A percentile compares a stretch with the other conserved stretches of the same genome.
Evolutionary conservation across 2,888 invertebrate species (phyloP).

Genomic region (Shargacucullia verbasci): DNA sequence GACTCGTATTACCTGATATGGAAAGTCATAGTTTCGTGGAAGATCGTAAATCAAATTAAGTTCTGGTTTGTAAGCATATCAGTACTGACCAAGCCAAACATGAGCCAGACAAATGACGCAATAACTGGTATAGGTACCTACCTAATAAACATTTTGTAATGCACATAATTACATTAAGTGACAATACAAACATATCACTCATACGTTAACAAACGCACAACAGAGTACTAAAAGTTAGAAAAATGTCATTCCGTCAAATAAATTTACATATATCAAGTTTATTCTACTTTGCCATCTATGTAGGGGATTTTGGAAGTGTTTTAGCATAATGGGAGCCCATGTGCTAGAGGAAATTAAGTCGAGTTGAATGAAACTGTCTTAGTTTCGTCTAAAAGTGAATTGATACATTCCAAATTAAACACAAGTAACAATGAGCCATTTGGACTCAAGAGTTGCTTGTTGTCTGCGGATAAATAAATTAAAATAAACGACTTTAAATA

Average conservation of each 20-base stretch:
- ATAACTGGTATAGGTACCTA: conserved; percentile 2
- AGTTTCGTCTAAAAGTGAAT: no score
- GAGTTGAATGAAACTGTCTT: no score
- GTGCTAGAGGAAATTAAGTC: no score
- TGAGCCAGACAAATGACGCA: conserved; percentile 39
- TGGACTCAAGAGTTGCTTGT: no score
- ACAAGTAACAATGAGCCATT: no score
- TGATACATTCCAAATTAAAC: no score
- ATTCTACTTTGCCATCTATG: no score
- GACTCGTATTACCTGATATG: not conserved
- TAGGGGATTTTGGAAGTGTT: no score
- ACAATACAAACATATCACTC: conserved; percentile 25
- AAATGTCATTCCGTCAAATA: no score
- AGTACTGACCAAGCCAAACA: conserved; percentile 15
- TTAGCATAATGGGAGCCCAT: no score
- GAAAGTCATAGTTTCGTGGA: not conserved
- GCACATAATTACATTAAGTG: conserved; percentile 9
- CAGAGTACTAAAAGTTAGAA: conserved; percentile 16
- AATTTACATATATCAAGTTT: no score
- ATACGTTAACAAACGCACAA: conserved; percentile 17
- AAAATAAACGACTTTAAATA: not conserved
- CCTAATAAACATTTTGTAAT: not conserved
- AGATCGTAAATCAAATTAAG: conserved; percentile 8
- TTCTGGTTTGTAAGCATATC: not conserved
- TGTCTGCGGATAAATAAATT: no score